Base-by-base conservation (phyloP, 2,888 invertebrate genomes). In the Oxycera nigricornis region DNA sequence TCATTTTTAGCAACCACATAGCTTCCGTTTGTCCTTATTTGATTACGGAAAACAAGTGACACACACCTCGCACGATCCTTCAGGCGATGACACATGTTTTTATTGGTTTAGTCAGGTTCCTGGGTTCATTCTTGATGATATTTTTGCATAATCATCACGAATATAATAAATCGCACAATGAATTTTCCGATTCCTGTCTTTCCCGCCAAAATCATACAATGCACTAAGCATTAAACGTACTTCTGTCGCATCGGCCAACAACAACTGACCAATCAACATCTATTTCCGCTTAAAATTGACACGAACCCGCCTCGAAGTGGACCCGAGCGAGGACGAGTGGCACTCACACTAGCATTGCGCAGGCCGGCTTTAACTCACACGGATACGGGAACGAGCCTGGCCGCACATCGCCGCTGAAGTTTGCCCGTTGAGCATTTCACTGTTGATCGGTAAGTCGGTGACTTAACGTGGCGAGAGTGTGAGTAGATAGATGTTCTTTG, bases 381-480 rank as follows among this genome's bases (percentile, higher is more conserved):
- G 22, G 62, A 35, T 22, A 67, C 20, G 2, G 31, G 70, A 30
- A 28, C 30, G 9, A 30, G 50, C 52, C 68, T 52, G 39, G 35
- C 57, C 41, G 72, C 72, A 72, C 72, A 31, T 57, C 55, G 39
- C 72, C 72, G 41, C 41, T 59, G 52, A 52, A 52, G 52, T 70
- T 31, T 50, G 46, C 68, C 68, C 72, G 72, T 57, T 39, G 55
- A 30, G 55, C 41, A 75, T 59, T n/a, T 50, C 74, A 78, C 75
- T 77, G 75, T 76, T 75, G 76, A 76, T 74, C 76, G 77, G 75
- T 77, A 77, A 76, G 77, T 78, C 74, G 77, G 55, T 70, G 61
- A 73, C 72, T 73, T 52, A 61, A 52, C 73, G 73, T 76, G 72
- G 65, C 72, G 41, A 50, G 24, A 59, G 26, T 72, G 65, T 75